Conservation (phyloP, 2,113 vertebrate species). For the Struthio camelus region DNA sequence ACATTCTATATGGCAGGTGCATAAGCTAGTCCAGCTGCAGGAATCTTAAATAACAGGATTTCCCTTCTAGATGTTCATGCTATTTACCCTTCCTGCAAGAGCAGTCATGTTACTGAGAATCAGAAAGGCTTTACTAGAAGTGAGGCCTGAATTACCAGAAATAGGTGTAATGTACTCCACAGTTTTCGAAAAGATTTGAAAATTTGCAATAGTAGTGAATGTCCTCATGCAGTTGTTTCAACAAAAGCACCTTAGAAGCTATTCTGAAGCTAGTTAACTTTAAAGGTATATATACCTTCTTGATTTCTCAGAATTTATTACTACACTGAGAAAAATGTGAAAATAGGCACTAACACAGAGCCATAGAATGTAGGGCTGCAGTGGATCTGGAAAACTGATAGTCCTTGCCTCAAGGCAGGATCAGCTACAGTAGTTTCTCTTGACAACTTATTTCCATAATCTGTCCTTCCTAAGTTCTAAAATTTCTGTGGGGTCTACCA, state of each 20-base stretch:
- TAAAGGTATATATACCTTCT: neutral
- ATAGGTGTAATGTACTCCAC: neutral
- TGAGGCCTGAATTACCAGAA: neutral
- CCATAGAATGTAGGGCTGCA: neutral
- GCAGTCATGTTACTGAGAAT: neutral
- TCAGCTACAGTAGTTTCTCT: neutral
- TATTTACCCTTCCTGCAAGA: neutral
- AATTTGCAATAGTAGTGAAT: neutral
- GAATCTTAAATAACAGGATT: neutral
- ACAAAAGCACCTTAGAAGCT: neutral
- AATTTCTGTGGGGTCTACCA: neutral
- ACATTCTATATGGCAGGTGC: neutral
- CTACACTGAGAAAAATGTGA: neutral
- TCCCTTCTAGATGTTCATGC: neutral
- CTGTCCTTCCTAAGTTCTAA: neutral
- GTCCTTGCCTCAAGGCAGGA: neutral
- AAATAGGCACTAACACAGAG: neutral
- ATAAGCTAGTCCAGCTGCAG: neutral
- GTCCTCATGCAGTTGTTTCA: neutral
- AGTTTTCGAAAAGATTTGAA: neutral
- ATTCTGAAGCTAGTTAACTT: neutral
- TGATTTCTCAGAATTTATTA: neutral
- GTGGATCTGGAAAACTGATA: neutral
- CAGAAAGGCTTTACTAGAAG: neutral
- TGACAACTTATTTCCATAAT: rapidly evolving